Conservation (phyloP, 2,888 invertebrate species). For the Disparrhopalites patrizii region DNA sequence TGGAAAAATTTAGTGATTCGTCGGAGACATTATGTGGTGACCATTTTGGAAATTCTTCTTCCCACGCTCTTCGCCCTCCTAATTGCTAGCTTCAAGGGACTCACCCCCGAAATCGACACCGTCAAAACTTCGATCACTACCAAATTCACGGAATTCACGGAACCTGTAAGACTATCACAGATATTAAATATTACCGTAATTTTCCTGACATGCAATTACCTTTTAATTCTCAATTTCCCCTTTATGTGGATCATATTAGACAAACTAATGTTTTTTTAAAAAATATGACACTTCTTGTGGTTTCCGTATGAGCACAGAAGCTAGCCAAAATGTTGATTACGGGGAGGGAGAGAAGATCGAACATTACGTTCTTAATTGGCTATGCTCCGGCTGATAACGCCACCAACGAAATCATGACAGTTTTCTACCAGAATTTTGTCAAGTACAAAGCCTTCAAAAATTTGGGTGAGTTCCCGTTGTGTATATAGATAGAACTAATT, state of each 20-base stretch:
- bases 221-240: too few relatives aligned
- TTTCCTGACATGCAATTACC: too few relatives aligned
- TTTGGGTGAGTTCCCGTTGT: background rate
- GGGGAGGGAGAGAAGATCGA: background rate
- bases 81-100: constrained; percentile 27
- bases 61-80: constrained; percentile 43
- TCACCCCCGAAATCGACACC: background rate
- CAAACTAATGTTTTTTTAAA: too few relatives aligned
- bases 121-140: background rate
- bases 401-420: constrained; percentile 7
- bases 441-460: background rate
- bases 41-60: constrained; percentile 42
- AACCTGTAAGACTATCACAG: background rate
- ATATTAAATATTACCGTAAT: background rate
- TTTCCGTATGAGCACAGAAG: background rate
- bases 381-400: constrained; percentile 1
- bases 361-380: background rate
- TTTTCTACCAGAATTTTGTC: background rate
- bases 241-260: too few relatives aligned
- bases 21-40: constrained; percentile 45
- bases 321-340: background rate
- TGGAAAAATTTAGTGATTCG: constrained; percentile 47
- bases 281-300: too few relatives aligned
- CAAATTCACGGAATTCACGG: background rate
- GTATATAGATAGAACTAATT: too few relatives aligned